These are phyloP conservation scores for Litocranius walleri DNA, from an alignment of 2,113 vertebrate species.

Conservation along the genomic window DNA sequence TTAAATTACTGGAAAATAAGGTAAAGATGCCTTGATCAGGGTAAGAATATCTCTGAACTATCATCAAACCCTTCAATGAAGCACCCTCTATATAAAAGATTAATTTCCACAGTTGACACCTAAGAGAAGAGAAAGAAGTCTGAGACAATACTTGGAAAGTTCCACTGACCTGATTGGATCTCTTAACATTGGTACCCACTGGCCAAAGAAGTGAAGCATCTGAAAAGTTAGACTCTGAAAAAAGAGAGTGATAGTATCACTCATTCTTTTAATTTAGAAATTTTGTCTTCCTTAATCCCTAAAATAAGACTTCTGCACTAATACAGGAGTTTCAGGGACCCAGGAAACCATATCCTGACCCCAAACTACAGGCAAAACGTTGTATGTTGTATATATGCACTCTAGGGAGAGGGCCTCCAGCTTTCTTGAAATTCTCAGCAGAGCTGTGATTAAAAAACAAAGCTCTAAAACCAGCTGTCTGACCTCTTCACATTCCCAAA, in stretches of 20 bases:
- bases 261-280: not conserved
- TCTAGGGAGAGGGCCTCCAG: not conserved
- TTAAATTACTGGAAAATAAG: conserved; percentile 13
- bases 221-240: not conserved
- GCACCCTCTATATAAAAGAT: conserved; percentile 49
- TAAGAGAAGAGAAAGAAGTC: conserved; percentile 19
- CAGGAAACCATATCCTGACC: not conserved
- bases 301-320: not conserved
- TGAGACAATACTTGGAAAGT: conserved; percentile 35
- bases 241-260: not conserved
- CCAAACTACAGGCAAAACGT: not conserved
- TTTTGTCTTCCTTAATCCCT: not conserved
- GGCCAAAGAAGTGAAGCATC: not conserved
- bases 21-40: not conserved
- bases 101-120: conserved; percentile 29
- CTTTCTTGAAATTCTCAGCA: not conserved
- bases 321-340: not conserved
- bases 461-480: not conserved
- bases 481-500: not conserved
- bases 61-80: conserved; percentile 2
- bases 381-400: not conserved
- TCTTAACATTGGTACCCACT: not conserved
- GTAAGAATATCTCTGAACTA: conserved; percentile 6
- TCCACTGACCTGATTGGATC: conserved; percentile 16
- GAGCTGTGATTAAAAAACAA: not conserved